Percentiles rank a stretch among this genome's conserved stretches.
phyloP scores from a whole-genome alignment of 2,113 vertebrate genomes.

The Spheniscus mendiculus region DNA sequence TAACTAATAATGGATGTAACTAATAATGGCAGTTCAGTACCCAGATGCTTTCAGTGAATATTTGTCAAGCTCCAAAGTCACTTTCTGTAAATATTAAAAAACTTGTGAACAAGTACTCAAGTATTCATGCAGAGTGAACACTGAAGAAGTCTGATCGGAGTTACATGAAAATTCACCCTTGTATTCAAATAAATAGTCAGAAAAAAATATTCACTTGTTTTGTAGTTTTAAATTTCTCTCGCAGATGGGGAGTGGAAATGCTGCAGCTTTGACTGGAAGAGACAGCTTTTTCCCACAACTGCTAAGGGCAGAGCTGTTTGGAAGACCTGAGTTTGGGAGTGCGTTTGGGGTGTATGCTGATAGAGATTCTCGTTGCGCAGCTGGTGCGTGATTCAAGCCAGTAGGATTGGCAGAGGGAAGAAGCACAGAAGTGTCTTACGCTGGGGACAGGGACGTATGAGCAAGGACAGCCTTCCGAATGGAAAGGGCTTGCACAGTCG shows the following conservation, averaged over 20 bases:
- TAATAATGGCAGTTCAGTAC: neutral
- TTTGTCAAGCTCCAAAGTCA: neutral
- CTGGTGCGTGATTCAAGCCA: neutral
- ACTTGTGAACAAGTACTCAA: neutral
- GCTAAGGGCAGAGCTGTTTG: neutral
- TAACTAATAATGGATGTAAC: neutral
- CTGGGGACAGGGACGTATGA: neutral
- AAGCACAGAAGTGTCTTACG: rapidly evolving
- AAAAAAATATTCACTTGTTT: neutral
- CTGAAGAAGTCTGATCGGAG: neutral
- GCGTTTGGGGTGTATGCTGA: rapidly evolving
- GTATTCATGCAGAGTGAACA: neutral
- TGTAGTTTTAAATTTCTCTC: neutral
- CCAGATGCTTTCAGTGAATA: neutral
- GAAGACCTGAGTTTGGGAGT: neutral
- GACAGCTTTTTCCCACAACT: neutral
- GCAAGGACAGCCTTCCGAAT: neutral
- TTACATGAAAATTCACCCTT: neutral
- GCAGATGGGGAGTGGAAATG: neutral
- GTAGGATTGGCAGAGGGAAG: neutral
- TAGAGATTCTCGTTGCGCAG: rapidly evolving
- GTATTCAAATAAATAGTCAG: neutral
- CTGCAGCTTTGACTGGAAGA: neutral
- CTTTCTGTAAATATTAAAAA: neutral
- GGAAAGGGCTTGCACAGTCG: neutral